These are phyloP conservation scores for Delphinapterus leucas DNA, from an alignment of 2,113 vertebrate genomes.

Conservation along the genomic window DNA sequence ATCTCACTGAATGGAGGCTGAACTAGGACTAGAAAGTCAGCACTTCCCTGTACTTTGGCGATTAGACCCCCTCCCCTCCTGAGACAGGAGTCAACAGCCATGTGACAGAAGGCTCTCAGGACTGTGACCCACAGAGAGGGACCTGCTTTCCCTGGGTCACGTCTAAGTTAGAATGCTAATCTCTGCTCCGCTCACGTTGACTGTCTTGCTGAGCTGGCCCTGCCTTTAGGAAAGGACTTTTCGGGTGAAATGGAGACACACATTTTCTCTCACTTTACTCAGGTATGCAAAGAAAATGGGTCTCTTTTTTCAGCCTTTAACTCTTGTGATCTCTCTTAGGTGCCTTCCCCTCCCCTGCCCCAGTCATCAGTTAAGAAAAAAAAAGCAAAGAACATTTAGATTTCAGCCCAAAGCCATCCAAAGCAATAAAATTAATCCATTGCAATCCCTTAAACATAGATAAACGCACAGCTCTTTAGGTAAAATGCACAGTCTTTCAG, in stretches of 20 bases:
- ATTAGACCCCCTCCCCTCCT: background rate
- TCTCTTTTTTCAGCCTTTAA: background rate
- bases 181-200: background rate
- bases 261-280: background rate
- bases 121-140: background rate
- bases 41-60: background rate
- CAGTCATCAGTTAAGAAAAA: background rate
- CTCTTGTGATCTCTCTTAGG: background rate
- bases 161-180: background rate
- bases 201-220: background rate
- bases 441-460: background rate
- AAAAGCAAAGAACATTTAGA: background rate
- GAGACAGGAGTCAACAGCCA: background rate
- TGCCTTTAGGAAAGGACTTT: background rate
- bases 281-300: background rate
- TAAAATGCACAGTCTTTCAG: background rate
- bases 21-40: background rate
- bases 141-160: background rate
- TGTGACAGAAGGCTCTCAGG: background rate
- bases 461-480: background rate
- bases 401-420: background rate
- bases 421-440: background rate
- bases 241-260: background rate
- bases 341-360: background rate
- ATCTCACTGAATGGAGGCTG: background rate